phyloP scores from a whole-genome alignment of 2,888 invertebrate genomes.

The Drosophila helvetica region DNA sequence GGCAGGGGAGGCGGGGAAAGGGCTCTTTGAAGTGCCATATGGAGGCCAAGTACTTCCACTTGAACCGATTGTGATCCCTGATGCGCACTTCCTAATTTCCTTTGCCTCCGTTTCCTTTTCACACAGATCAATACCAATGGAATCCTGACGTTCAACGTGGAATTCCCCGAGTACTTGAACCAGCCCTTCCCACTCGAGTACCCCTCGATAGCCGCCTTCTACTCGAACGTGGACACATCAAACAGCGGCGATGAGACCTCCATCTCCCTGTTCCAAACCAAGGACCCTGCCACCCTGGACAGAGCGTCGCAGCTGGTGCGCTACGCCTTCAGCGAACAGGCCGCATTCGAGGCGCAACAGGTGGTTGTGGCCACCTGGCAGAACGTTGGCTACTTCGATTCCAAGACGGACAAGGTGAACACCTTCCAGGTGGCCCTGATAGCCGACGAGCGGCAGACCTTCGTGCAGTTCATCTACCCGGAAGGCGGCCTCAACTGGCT shows the following conservation, averaged over 20 bases:
- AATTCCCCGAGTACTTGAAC: slow-evolving; percentile 93
- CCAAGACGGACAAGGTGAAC: slow-evolving; percentile 89
- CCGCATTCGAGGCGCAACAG: slow-evolving; percentile 90
- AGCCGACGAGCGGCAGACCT: slow-evolving; percentile 86
- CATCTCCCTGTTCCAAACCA: slow-evolving; percentile 90
- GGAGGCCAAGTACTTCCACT: slow-evolving; percentile 51
- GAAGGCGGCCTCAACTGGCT: slow-evolving; percentile 96
- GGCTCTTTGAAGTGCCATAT: slow-evolving; percentile 55
- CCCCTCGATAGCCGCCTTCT: slow-evolving; percentile 94
- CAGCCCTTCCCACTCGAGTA: slow-evolving; percentile 95
- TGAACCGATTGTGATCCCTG: slow-evolving; percentile 4
- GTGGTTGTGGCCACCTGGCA: slow-evolving; percentile 96
- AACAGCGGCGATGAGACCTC: slow-evolving; percentile 85
- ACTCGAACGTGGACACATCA: slow-evolving; percentile 94
- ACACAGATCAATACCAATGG: slow-evolving; percentile 96
- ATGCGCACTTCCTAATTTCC: slow-evolving; percentile 27
- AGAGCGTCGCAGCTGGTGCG: slow-evolving; percentile 90
- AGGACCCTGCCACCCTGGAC: slow-evolving; percentile 86
- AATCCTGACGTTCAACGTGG: slow-evolving; percentile 93
- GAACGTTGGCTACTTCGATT: slow-evolving; percentile 90
- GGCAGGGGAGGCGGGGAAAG: slow-evolving; percentile 8
- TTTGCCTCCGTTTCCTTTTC: neutral
- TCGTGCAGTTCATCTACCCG: slow-evolving; percentile 94
- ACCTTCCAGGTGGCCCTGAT: slow-evolving; percentile 90
- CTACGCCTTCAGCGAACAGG: slow-evolving; percentile 89